Evolutionary conservation across 2,888 invertebrate genomes (phyloP).

Genomic region (Diloba caeruleocephala): DNA sequence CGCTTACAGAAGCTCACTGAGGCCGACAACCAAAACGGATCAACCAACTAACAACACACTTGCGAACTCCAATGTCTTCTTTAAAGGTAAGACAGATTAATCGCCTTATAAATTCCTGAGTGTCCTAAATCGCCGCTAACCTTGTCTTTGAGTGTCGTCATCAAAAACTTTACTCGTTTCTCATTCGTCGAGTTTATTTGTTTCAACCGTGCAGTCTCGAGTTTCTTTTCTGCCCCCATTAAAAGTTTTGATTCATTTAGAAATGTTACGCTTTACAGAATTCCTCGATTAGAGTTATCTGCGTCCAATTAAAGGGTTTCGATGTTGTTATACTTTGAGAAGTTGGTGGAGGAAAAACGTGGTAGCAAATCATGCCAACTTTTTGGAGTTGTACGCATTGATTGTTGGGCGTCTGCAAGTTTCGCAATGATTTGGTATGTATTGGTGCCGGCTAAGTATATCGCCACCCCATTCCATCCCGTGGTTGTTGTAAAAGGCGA

Average conservation of each 20-base stretch:
- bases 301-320: constrained; percentile 57
- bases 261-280: constrained; percentile 47
- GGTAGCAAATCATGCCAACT: constrained; percentile 4
- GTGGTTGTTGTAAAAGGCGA: too few species aligned
- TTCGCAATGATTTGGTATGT: neutral
- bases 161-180: constrained; percentile 59
- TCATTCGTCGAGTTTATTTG: constrained; percentile 65
- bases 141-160: constrained; percentile 48
- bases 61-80: constrained; percentile 9
- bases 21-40: neutral
- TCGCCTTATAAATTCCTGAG: constrained; percentile 51
- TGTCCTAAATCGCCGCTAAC: constrained; percentile 49
- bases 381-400: constrained; percentile 9
- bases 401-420: constrained; percentile 3
- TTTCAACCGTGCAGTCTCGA: constrained; percentile 52
- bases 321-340: constrained; percentile 34
- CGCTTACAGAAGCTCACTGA: neutral
- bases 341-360: constrained; percentile 18
- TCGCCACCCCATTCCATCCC: too few species aligned
- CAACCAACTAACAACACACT: neutral
- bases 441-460: too few species aligned
- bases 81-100: constrained; percentile 38
- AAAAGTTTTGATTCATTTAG: constrained; percentile 75
- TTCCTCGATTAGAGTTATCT: constrained; percentile 46
- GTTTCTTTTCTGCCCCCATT: constrained; percentile 64